Evolutionary conservation across 2,797 vertebrate species (phyloP).

Genomic region (Coilia nasus): DNA sequence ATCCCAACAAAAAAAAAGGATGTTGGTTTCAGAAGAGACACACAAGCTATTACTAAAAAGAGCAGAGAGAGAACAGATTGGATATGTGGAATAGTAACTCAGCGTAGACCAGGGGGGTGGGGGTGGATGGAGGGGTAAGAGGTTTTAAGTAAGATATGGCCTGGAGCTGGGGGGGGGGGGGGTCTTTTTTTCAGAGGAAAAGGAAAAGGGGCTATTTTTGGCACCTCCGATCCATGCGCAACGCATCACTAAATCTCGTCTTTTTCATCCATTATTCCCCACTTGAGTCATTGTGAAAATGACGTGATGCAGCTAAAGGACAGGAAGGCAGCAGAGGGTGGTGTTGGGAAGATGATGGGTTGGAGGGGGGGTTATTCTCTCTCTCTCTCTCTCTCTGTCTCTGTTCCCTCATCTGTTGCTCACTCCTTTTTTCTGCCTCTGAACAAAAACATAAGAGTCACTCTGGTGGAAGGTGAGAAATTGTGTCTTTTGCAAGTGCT

Average conservation of each 20-base stretch:
- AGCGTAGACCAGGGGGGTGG: not conserved
- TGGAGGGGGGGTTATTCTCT: not conserved
- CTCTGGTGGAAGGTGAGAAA: slow-evolving; percentile 22
- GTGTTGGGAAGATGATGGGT: not conserved
- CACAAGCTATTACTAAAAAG: slow-evolving; percentile 31
- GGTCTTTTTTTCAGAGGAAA: slow-evolving; percentile 51
- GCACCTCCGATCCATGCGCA: slow-evolving; percentile 60
- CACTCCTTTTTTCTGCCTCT: not conserved
- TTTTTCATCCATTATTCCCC: slow-evolving; percentile 72
- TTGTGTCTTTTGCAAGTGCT: slow-evolving; percentile 29
- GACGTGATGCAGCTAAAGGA: slow-evolving; percentile 28
- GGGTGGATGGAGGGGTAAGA: slow-evolving; percentile 39
- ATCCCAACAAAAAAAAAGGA: slow-evolving; percentile 66
- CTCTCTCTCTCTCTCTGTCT: not conserved
- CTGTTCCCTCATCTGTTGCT: not conserved
- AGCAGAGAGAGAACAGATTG: slow-evolving; percentile 56
- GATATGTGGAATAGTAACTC: slow-evolving; percentile 36
- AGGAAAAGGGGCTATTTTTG: slow-evolving; percentile 67
- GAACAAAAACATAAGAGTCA: slow-evolving; percentile 8
- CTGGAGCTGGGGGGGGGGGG: slow-evolving; percentile 39
- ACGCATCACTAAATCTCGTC: slow-evolving; percentile 59
- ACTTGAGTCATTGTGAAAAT: slow-evolving; percentile 64
- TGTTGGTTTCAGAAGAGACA: slow-evolving; percentile 59
- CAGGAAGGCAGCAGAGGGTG: not conserved
- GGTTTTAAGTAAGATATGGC: slow-evolving; percentile 47